These are phyloP conservation scores for Sogatella furcifera DNA, from an alignment of 1,140 invertebrate species.

Conservation along the genomic window DNA sequence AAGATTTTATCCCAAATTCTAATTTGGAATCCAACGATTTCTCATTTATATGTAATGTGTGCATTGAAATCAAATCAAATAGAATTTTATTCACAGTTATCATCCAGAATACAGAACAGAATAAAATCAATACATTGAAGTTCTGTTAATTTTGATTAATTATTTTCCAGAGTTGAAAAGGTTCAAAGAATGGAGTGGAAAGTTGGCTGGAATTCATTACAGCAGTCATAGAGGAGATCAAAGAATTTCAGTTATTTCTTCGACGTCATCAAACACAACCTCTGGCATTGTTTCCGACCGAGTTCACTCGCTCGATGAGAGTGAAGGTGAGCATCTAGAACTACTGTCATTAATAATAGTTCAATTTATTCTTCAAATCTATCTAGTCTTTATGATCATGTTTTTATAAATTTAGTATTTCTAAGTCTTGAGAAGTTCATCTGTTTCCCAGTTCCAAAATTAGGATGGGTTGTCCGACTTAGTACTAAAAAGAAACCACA, in stretches of 20 bases:
- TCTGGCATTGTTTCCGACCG: constrained; percentile 90
- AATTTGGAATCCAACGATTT: not conserved
- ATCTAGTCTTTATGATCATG: too few relatives aligned
- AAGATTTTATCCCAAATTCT: too few relatives aligned
- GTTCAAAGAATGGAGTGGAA: constrained; percentile 49
- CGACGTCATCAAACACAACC: constrained; percentile 86
- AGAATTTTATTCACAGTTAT: too few relatives aligned
- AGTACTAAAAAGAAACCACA: too few relatives aligned
- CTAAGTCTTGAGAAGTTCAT: too few relatives aligned
- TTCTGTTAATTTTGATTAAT: not conserved
- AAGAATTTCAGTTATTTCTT: constrained; percentile 82
- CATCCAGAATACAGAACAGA: too few relatives aligned
- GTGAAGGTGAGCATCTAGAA: constrained; percentile 41
- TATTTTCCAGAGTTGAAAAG: constrained; percentile 35
- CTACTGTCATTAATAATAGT: not conserved
- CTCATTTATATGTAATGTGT: not conserved
- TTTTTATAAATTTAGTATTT: too few relatives aligned
- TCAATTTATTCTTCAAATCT: not conserved
- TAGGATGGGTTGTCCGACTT: too few relatives aligned
- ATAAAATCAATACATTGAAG: too few relatives aligned
- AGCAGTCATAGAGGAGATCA: constrained; percentile 51
- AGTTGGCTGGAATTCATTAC: constrained; percentile 35
- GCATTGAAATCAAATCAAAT: too few relatives aligned
- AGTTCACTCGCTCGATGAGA: constrained; percentile 85
- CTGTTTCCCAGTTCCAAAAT: too few relatives aligned